A percentile compares a stretch with the other conserved stretches of the same genome.
Evolutionary conservation across 2,888 invertebrate genomes (phyloP).

Genomic region (Leptinotarsa rubiginosa): DNA sequence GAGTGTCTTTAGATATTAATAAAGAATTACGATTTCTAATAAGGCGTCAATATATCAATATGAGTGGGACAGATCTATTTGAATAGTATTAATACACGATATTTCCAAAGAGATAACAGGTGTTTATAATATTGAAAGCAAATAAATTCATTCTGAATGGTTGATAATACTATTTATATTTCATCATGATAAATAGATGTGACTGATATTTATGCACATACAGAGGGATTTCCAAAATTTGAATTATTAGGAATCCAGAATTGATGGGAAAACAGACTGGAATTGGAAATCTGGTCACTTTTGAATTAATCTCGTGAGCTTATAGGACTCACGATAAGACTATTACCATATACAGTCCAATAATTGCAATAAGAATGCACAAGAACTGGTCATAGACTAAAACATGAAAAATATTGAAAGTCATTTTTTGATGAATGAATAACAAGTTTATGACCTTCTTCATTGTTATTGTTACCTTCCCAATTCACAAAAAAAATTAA

Average conservation of each 20-base stretch:
- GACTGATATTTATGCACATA: slow-evolving; percentile 33
- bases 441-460: no score
- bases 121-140: slow-evolving; percentile 58
- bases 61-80: slow-evolving; percentile 51
- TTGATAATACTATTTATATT: slow-evolving; percentile 59
- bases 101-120: slow-evolving; percentile 60
- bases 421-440: no score
- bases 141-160: slow-evolving; percentile 57
- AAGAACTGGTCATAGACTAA: no score
- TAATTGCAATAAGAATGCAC: no score
- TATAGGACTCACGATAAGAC: no score
- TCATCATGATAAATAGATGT: slow-evolving; percentile 50
- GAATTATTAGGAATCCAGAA: background rate
- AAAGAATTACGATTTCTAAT: slow-evolving; percentile 28
- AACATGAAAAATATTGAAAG: no score
- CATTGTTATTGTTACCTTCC: no score
- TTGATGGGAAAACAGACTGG: no score
- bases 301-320: no score
- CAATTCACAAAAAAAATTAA: no score
- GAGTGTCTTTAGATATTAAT: slow-evolving; percentile 32
- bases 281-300: no score
- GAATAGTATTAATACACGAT: slow-evolving; percentile 56
- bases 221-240: slow-evolving; percentile 25
- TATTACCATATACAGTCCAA: no score
- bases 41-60: slow-evolving; percentile 44